These are phyloP conservation scores for Caenorhabditis virilis DNA, from an alignment of 2,888 invertebrate genomes.

Conservation along the genomic window DNA sequence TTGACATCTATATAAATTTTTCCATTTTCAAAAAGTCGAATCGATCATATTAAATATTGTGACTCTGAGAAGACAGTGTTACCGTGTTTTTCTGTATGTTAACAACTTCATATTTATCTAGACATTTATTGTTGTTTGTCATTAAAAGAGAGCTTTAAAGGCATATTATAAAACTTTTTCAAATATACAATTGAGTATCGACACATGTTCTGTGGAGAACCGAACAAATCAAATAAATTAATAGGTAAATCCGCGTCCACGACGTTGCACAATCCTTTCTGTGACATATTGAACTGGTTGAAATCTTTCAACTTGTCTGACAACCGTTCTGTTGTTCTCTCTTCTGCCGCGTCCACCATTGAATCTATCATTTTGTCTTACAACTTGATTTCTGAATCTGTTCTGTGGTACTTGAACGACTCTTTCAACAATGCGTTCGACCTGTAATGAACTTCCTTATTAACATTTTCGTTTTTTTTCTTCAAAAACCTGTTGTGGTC, in stretches of 20 bases:
- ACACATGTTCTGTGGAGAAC: slow-evolving; percentile 1
- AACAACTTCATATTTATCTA: too few relatives aligned
- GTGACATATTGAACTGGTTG: slow-evolving; percentile 34
- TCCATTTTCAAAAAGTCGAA: too few relatives aligned
- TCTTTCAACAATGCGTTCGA: slow-evolving; percentile 26
- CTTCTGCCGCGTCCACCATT: slow-evolving; percentile 4
- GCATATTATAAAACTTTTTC: too few relatives aligned
- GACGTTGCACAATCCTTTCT: slow-evolving; percentile 18
- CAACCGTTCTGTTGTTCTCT: slow-evolving; percentile 9
- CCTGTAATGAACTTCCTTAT: slow-evolving; percentile 12
- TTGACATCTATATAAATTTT: too few relatives aligned
- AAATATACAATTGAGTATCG: too few relatives aligned
- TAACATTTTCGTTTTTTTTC: background rate
- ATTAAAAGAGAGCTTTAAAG: too few relatives aligned
- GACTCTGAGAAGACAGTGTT: too few relatives aligned
- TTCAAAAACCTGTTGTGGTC: slow-evolving; percentile 13
- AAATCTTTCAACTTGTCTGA: slow-evolving; percentile 16
- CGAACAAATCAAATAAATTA: slow-evolving; percentile 3
- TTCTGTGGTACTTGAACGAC: slow-evolving; percentile 7
- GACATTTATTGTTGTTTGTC: too few relatives aligned
- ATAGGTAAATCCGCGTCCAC: slow-evolving; percentile 34
- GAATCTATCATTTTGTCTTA: slow-evolving; percentile 15
- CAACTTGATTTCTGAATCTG: slow-evolving; percentile 7
- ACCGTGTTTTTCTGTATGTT: too few relatives aligned
- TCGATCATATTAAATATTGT: too few relatives aligned